Evolutionary conservation across 2,113 vertebrate genomes (phyloP).

Genomic region (Leucosticte australis): DNA sequence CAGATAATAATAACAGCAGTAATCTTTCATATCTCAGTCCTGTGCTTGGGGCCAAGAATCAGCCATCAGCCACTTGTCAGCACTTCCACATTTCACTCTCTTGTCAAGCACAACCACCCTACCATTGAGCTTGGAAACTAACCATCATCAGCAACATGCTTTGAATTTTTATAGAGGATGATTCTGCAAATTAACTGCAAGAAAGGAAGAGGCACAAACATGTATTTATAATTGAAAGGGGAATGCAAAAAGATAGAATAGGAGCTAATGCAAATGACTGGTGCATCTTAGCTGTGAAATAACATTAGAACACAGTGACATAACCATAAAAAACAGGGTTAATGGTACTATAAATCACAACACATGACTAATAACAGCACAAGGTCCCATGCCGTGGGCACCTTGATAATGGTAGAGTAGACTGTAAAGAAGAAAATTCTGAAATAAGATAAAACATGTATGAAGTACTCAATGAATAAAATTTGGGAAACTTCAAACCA

Average conservation of each 20-base stretch:
- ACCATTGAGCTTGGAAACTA: background rate
- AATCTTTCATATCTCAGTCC: background rate
- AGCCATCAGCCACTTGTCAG: conserved; percentile 17
- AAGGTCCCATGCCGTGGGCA: background rate
- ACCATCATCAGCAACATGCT: background rate
- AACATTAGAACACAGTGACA: background rate
- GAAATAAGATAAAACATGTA: background rate
- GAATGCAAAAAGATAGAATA: background rate
- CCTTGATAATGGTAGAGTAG: background rate
- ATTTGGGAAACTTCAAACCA: background rate
- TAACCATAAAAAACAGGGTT: background rate
- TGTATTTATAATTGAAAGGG: background rate
- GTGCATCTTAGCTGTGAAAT: background rate
- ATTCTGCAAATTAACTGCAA: background rate
- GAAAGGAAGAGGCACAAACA: background rate
- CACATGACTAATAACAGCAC: background rate
- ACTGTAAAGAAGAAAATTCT: background rate
- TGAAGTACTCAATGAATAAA: background rate
- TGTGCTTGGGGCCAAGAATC: background rate
- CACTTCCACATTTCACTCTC: background rate
- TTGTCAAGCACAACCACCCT: background rate
- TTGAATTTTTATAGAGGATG: background rate
- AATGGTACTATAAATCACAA: background rate
- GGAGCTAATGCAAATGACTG: background rate
- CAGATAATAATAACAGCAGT: conserved; percentile 17